A percentile compares a stretch with the other conserved stretches of the same genome.
Evolutionary conservation across 2,888 invertebrate genomes (phyloP).

Genomic region (Osedax frankpressi): DNA sequence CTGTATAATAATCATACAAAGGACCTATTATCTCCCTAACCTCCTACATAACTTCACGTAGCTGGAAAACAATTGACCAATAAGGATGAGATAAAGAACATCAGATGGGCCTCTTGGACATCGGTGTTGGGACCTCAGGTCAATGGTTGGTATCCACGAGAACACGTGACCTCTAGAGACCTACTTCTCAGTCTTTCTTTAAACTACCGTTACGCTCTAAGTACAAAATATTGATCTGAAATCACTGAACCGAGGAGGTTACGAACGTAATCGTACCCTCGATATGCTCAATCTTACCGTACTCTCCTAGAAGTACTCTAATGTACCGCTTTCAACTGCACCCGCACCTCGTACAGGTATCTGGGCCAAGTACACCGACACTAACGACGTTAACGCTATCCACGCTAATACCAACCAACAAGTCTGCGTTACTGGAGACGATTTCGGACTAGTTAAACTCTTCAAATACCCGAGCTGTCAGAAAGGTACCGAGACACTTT

Average conservation of each 20-base stretch:
- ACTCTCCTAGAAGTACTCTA: too few relatives aligned
- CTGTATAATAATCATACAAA: background rate
- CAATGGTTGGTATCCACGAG: conserved; percentile 30
- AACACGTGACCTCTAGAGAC: too few relatives aligned
- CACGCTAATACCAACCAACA: conserved; percentile 39
- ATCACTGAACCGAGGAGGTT: too few relatives aligned
- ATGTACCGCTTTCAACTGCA: too few relatives aligned
- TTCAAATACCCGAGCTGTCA: conserved; percentile 43
- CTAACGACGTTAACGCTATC: conserved; percentile 45
- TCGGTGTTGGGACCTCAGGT: conserved; percentile 45
- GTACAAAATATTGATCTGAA: too few relatives aligned
- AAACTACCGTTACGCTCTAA: too few relatives aligned
- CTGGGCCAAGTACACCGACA: conserved; percentile 47
- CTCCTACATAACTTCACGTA: conserved; percentile 37
- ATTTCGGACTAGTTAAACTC: conserved; percentile 46
- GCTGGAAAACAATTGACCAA: conserved; percentile 43
- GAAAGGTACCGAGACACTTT: too few relatives aligned
- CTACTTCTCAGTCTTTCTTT: too few relatives aligned
- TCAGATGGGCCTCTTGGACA: conserved; percentile 44
- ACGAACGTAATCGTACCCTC: too few relatives aligned
- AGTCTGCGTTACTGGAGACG: conserved; percentile 43
- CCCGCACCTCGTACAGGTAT: conserved; percentile 30
- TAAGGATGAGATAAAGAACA: conserved; percentile 38
- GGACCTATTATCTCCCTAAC: too few relatives aligned
- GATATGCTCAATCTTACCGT: too few relatives aligned